These are phyloP conservation scores for Sorex maritimensis DNA, from an alignment of 2,797 vertebrate species.

Conservation along the genomic window DNA sequence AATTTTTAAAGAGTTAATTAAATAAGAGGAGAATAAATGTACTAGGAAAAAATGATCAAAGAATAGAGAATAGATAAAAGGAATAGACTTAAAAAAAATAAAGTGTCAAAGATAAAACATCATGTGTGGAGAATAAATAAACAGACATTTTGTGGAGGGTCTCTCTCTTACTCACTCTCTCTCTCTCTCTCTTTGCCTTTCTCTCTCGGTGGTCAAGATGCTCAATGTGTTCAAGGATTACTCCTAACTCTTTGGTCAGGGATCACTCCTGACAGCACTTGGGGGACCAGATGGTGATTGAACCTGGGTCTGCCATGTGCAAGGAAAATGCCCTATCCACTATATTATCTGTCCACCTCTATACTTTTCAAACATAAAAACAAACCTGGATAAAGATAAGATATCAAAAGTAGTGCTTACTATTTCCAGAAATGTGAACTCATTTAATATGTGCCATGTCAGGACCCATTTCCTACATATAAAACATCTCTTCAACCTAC, in stretches of 20 bases:
- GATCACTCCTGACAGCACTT: too few relatives aligned
- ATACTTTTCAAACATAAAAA: constrained; percentile 21
- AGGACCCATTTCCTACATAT: not conserved
- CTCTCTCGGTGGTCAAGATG: too few relatives aligned
- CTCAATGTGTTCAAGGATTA: too few relatives aligned
- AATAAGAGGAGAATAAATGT: not conserved
- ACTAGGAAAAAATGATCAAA: not conserved
- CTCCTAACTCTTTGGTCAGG: too few relatives aligned
- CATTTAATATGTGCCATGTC: not conserved
- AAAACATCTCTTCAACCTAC: not conserved
- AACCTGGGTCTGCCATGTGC: too few relatives aligned
- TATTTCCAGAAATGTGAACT: not conserved
- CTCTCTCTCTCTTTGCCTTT: too few relatives aligned
- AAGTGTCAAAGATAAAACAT: not conserved
- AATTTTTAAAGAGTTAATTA: too few relatives aligned
- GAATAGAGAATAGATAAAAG: not conserved
- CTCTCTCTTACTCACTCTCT: not conserved
- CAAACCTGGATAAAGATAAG: not conserved
- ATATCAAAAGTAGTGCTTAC: not conserved
- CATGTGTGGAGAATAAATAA: not conserved
- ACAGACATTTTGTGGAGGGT: not conserved
- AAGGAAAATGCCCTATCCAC: too few relatives aligned
- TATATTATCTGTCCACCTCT: not conserved
- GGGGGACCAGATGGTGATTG: too few relatives aligned
- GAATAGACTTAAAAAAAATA: constrained; percentile 40